Base-by-base conservation (phyloP, 2,113 vertebrate species). In the Lagenorhynchus albirostris region DNA sequence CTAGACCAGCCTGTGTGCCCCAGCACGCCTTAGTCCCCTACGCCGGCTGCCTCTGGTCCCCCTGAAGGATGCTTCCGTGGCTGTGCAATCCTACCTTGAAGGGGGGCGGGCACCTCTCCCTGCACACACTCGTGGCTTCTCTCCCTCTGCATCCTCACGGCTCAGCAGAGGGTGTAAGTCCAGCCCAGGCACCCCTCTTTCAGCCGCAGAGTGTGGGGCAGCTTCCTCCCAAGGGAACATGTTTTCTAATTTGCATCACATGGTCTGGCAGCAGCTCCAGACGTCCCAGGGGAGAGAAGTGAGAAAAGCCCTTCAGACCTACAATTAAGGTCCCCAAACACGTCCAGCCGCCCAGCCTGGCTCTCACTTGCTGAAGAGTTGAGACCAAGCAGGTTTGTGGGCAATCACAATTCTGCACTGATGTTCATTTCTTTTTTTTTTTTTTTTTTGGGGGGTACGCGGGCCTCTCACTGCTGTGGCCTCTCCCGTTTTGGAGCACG, bases 111-210 rank as follows among this genome's bases (percentile, higher is more conserved):
- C 20, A 0, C n/a, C 8, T 18, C 6, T 31, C 44, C n/a, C 31
- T 0, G 1, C 2, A 4, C 0, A 26, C 47, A 17, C 2, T 0
- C 41, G 1, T 3, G 47, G 18, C 6, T 47, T 11, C 14, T 63
- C 62, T 9, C 8, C 31, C 4, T 53, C 74, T 38, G 3, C 6
- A 1, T 20, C 26, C 62, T 8, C 2, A 11, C 67, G 15, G 36
- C 31, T 73, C 21, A 11, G 41, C 15, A 6, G n/a, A 47, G 53
- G 23, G 23, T 9, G 2, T 21, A 5, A 1, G 5, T 4, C 71
- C 63, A 60, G 60, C 31, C n/a, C 0, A 1, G 33, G 38, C 4
- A 6, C 9, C 47, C 58, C 63, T 9, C 4, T 53, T 58, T 50
- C 47, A 58, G n/a, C 44, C 4, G 0, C 1, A 1, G 23, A 4